Conservation (phyloP, 2,797 vertebrate species). For the Pseudopleuronectes americanus region DNA sequence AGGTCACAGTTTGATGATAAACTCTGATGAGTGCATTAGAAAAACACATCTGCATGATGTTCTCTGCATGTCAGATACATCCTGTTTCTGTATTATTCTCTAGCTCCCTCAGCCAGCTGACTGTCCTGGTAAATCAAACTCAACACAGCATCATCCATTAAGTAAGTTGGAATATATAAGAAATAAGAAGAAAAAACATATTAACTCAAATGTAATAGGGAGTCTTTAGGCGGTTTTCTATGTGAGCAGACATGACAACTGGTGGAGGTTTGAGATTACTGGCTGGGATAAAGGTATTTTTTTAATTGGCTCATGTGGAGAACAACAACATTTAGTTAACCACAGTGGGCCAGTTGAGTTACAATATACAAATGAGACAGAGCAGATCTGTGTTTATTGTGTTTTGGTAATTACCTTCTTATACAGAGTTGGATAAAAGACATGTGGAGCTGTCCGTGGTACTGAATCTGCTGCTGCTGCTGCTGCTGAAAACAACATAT, state of each 20-base stretch:
- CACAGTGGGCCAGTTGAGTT: conserved; percentile 37
- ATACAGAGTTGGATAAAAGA: background rate
- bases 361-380: conserved; percentile 26
- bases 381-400: conserved; percentile 22
- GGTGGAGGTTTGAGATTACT: conserved; percentile 31
- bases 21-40: conserved; percentile 1
- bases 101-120: background rate
- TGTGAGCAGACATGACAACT: conserved; percentile 26
- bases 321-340: conserved; percentile 46
- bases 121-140: conserved; percentile 14
- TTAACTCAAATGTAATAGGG: conserved; percentile 12
- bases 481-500: conserved; percentile 13
- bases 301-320: conserved; percentile 55
- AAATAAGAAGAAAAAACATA: background rate
- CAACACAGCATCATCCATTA: background rate
- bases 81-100: conserved; percentile 3
- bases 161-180: background rate
- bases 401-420: conserved; percentile 24
- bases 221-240: background rate
- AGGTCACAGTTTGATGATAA: conserved; percentile 38
- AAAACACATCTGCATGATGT: conserved; percentile 17
- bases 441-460: conserved; percentile 29
- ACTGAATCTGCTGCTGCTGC: conserved; percentile 34
- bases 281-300: conserved; percentile 29
- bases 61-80: background rate